phyloP scores from a whole-genome alignment of 2,113 vertebrate species.

The Lanius collurio region DNA sequence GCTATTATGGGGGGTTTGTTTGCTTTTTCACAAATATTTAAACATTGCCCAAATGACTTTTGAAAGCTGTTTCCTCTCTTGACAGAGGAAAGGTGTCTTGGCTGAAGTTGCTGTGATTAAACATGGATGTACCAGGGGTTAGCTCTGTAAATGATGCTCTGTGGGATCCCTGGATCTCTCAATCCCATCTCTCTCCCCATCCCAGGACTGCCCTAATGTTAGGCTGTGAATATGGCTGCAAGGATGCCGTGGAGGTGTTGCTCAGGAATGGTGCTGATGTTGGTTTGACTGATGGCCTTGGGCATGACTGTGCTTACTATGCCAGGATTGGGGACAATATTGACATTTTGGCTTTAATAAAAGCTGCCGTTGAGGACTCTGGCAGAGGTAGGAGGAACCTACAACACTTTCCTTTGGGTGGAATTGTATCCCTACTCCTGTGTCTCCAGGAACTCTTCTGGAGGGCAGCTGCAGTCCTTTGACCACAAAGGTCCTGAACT shows the following conservation, averaged over 20 bases:
- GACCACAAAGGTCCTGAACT: not conserved
- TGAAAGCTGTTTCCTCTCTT: not conserved
- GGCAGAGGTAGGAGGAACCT: conserved; percentile 77
- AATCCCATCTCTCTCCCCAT: not conserved
- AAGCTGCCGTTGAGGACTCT: conserved; percentile 81
- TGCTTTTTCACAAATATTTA: not conserved
- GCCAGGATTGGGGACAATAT: conserved; percentile 88
- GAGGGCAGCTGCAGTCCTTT: not conserved
- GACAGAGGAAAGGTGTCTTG: not conserved
- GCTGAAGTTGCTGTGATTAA: not conserved
- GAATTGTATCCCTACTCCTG: not conserved
- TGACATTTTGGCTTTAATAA: conserved; percentile 84
- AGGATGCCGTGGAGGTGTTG: conserved; percentile 90
- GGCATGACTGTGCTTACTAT: conserved; percentile 90
- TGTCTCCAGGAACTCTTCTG: not conserved
- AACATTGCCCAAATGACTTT: not conserved
- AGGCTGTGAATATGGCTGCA: conserved; percentile 92
- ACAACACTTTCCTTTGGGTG: rapidly evolving
- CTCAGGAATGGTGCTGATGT: conserved; percentile 84
- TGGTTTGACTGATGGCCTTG: conserved; percentile 79
- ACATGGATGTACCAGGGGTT: rapidly evolving
- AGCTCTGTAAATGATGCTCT: not conserved
- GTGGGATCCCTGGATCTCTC: rapidly evolving
- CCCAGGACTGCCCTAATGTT: conserved; percentile 92
- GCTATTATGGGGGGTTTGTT: rapidly evolving